A percentile compares a stretch with the other conserved stretches of the same genome.
phyloP scores from a whole-genome alignment of 2,113 vertebrate species.

The Atlantisia rogersi region DNA sequence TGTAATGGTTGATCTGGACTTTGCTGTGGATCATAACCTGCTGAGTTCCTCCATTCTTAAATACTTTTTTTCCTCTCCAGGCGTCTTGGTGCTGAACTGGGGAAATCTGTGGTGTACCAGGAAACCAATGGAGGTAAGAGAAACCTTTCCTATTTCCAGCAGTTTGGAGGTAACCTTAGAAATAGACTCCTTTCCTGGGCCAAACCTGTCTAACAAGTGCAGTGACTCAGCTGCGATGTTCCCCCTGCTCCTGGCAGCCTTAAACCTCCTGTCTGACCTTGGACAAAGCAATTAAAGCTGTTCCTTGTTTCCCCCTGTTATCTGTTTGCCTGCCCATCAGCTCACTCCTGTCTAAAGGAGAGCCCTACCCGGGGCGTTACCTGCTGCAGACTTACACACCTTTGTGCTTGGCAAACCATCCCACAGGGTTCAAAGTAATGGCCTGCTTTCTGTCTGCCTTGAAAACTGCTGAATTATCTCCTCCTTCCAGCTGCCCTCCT shows the following conservation, averaged over 20 bases:
- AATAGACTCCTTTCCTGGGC: not conserved
- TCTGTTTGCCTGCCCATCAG: not conserved
- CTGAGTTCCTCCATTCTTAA: not conserved
- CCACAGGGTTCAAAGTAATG: not conserved
- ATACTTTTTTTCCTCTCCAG: constrained; percentile 61
- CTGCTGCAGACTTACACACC: not conserved
- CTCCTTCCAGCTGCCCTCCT: not conserved
- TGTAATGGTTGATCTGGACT: not conserved
- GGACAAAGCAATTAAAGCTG: not conserved
- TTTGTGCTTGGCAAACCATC: not conserved
- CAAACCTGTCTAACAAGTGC: not conserved
- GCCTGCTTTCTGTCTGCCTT: not conserved
- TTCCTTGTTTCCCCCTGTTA: not conserved
- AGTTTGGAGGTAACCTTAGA: not conserved
- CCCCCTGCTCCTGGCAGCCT: not conserved
- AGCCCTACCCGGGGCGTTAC: not conserved
- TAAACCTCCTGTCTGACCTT: not conserved
- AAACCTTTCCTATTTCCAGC: not conserved
- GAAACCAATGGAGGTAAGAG: constrained; percentile 93
- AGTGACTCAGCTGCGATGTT: not conserved
- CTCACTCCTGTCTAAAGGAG: not conserved
- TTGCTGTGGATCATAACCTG: not conserved
- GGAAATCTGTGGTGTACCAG: constrained; percentile 96
- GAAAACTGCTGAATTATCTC: not conserved
- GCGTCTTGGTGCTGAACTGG: constrained; percentile 93